phyloP scores from a whole-genome alignment of 2,113 vertebrate species.

The Tor tambroides region DNA sequence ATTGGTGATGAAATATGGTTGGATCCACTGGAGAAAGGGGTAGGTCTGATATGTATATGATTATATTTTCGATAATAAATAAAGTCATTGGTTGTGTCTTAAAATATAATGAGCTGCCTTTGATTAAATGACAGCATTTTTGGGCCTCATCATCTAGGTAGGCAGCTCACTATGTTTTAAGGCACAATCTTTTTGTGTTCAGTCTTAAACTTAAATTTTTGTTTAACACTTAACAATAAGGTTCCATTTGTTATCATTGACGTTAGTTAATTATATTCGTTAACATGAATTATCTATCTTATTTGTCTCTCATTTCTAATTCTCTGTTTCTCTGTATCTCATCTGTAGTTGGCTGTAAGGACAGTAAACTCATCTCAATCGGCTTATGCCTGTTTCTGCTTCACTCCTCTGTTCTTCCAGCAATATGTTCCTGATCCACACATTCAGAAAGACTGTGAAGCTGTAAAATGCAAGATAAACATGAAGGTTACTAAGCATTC shows the following conservation, averaged over 20 bases:
- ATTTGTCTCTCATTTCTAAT: constrained; percentile 13
- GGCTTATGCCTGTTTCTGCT: constrained; percentile 86
- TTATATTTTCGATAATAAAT: background rate
- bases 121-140: background rate
- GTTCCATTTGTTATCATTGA: background rate
- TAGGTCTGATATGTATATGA: constrained; percentile 66
- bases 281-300: background rate
- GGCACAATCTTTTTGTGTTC: background rate
- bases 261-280: background rate
- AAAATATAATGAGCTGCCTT: background rate
- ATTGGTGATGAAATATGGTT: constrained; percentile 90
- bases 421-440: constrained; percentile 75
- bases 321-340: constrained; percentile 6
- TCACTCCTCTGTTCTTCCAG: constrained; percentile 89
- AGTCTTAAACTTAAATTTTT: no score
- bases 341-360: constrained; percentile 84
- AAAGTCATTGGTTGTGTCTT: background rate
- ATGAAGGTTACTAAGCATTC: constrained; percentile 82
- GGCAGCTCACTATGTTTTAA: background rate
- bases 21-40: constrained; percentile 86
- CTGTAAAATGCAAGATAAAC: constrained; percentile 80
- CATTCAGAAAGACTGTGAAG: constrained; percentile 54
- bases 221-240: background rate
- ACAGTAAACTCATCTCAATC: constrained; percentile 87
- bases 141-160: no score